Conservation (phyloP, 1,140 invertebrate genomes). For the Pogonomyrmex californicus region DNA sequence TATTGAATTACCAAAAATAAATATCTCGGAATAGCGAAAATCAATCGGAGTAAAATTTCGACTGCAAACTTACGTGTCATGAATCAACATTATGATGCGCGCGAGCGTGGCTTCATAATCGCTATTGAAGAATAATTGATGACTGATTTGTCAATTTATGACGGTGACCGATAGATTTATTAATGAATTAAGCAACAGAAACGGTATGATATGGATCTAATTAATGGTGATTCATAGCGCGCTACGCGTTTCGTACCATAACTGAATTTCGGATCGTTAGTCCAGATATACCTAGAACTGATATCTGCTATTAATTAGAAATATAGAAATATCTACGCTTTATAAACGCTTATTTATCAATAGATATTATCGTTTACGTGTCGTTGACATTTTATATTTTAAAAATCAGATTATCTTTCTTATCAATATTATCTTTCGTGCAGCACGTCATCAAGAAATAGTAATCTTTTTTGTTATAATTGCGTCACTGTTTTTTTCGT, state of each 20-base stretch:
- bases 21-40: slow-evolving; percentile 1
- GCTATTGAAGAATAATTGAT: slow-evolving; percentile 61
- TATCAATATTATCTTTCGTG: not conserved
- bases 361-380: not conserved
- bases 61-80: not conserved
- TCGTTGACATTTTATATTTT: not conserved
- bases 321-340: slow-evolving; percentile 8
- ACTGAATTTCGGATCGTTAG: slow-evolving; percentile 47
- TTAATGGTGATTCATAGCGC: slow-evolving; percentile 53
- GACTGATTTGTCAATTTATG: slow-evolving; percentile 57
- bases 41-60: not conserved
- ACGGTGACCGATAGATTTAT: slow-evolving; percentile 55
- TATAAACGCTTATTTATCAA: not conserved
- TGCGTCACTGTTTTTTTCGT: not conserved
- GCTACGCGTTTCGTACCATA: slow-evolving; percentile 12
- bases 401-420: not conserved
- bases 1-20: too few relatives aligned
- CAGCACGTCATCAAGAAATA: not conserved
- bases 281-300: not conserved
- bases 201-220: slow-evolving; percentile 43
- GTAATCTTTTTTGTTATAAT: not conserved
- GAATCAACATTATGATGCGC: not conserved
- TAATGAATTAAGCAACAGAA: slow-evolving; percentile 53
- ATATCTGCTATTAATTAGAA: not conserved
- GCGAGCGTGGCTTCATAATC: not conserved